Evolutionary conservation across 1,140 invertebrate species (phyloP).

Genomic region (Aethina tumida): DNA sequence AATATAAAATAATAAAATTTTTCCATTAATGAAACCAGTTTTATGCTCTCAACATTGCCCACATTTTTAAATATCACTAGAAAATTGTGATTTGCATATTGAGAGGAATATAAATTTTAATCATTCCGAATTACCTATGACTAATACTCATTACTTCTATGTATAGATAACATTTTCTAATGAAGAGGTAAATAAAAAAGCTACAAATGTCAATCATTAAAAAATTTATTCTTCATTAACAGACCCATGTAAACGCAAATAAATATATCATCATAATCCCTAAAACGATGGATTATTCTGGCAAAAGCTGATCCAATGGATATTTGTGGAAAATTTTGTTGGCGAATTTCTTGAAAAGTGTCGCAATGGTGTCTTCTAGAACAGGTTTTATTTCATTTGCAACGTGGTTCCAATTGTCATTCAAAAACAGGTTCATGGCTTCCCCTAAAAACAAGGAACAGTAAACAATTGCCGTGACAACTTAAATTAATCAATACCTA

Average conservation of each 20-base stretch:
- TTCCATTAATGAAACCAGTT: too few species aligned
- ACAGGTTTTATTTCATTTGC: conserved; percentile 48
- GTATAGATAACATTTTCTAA: too few species aligned
- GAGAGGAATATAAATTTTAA: too few species aligned
- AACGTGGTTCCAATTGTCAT: conserved; percentile 51
- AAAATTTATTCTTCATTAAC: too few species aligned
- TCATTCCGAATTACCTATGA: too few species aligned
- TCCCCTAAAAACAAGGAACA: conserved; percentile 38
- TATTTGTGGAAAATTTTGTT: conserved; percentile 42
- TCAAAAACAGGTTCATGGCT: conserved; percentile 49
- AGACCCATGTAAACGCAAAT: conserved; percentile 1
- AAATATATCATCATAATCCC: not conserved
- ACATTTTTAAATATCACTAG: too few species aligned
- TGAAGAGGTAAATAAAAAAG: too few species aligned
- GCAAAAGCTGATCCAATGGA: conserved; percentile 30
- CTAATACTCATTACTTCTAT: too few species aligned
- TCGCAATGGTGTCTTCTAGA: conserved; percentile 42
- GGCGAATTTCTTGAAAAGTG: conserved; percentile 45
- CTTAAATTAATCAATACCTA: conserved; percentile 41
- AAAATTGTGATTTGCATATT: too few species aligned
- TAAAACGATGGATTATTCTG: conserved; percentile 22
- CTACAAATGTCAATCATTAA: too few species aligned
- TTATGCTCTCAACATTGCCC: too few species aligned
- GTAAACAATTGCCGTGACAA: not conserved
- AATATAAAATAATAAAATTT: too few species aligned